Evolutionary conservation across 2,113 vertebrate genomes (phyloP), one percentile per base, ranked within the genome.

Genomic region (Fukomys damarensis): DNA sequence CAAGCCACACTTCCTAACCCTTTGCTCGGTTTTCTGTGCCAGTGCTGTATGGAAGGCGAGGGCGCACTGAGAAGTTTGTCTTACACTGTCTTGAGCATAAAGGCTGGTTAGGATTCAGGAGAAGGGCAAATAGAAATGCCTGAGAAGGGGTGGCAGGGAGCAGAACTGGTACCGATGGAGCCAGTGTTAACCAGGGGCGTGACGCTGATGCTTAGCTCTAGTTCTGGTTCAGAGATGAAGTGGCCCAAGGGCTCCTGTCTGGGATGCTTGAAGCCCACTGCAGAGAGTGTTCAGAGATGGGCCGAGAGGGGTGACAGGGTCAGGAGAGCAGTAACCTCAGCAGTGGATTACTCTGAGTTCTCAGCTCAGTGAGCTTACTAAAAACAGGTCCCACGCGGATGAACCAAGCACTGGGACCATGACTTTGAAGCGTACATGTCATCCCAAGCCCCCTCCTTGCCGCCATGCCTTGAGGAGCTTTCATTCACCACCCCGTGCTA

Each of bases 1-100:
- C 52, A 20, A 1, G 22, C 22, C 22, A 11, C 1, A 11, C 26
- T 2, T 16, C 16, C 8, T 79, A 3, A 28, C 1, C 13, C 13
- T 20, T 7, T 30, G 28, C 14, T 19, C 13, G 41, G 35, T 46
- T 11, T 2, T 59, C 58, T 28, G 7, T 7, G 35, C 10, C 30
- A n/a, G 24, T 41, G 52, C 61, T 26, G 43, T 56, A 8, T 0
- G 28, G 74, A 68, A 89, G 61, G 20, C 58, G 46, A 35, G 46
- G 30, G 49, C 58, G 56, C 24, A 74, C 46, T 61, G 41, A 61
- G 49, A 65, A 80, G 46, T 43, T 49, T 28, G 63, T 65, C 32
- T 61, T n/a, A 24, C 20, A 32, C 32, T 10, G 1, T 49, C 54
- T 82, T 20, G 38, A 52, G 76, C 82, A 54, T 77, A 86, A 61